A percentile compares a stretch with the other conserved stretches of the same genome.
These are phyloP conservation scores for Platerodrilus igneus DNA, from an alignment of 2,888 invertebrate genomes.

Conservation along the genomic window DNA sequence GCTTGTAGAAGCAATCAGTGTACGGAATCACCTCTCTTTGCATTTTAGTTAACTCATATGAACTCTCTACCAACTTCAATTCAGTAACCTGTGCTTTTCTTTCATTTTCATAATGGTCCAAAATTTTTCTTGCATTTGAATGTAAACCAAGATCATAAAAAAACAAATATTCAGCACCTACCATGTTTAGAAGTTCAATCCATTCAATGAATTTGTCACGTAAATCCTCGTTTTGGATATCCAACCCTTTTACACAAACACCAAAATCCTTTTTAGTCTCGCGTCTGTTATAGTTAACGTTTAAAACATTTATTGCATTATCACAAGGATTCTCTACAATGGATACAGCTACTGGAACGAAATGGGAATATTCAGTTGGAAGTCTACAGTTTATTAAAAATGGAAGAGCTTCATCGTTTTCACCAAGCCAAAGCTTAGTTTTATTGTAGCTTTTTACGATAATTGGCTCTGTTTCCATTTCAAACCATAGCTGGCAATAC, in stretches of 20 bases:
- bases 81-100: conserved; percentile 63
- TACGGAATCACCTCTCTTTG: conserved; percentile 89
- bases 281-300: conserved; percentile 71
- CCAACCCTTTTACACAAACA: conserved; percentile 86
- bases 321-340: conserved; percentile 76
- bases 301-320: conserved; percentile 71
- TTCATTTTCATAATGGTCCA: conserved; percentile 41
- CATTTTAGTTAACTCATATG: conserved; percentile 81
- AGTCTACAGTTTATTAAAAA: conserved; percentile 81
- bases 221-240: conserved; percentile 80
- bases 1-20: conserved; percentile 88
- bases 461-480: conserved; percentile 67
- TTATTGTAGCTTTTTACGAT: conserved; percentile 77
- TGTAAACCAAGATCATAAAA: conserved; percentile 84
- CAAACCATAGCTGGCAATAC: conserved; percentile 80
- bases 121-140: conserved; percentile 75
- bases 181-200: conserved; percentile 75
- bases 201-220: conserved; percentile 83
- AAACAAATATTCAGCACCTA: conserved; percentile 84
- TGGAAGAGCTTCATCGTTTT: conserved; percentile 78
- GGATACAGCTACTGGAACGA: conserved; percentile 72
- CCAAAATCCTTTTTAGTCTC: conserved; percentile 69
- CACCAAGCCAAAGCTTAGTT: conserved; percentile 85
- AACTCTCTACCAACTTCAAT: conserved; percentile 75
- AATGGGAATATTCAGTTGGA: conserved; percentile 62